phyloP scores from a whole-genome alignment of 2,888 invertebrate genomes.

The Nomada fucata region DNA sequence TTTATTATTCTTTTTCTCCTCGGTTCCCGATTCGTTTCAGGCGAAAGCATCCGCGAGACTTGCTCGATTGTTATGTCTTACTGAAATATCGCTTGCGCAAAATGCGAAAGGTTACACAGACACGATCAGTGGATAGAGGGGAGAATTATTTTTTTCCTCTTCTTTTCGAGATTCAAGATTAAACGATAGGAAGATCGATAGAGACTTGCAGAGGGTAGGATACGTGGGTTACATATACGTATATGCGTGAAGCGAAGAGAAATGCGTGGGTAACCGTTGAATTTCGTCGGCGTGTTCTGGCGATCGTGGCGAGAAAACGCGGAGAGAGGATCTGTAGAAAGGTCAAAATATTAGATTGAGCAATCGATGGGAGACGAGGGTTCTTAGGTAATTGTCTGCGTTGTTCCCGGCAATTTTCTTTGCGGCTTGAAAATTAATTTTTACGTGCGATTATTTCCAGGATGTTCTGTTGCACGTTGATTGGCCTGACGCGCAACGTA shows the following conservation, averaged over 20 bases:
- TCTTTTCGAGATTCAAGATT: slow-evolving; percentile 34
- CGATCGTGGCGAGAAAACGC: neutral
- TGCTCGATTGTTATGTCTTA: slow-evolving; percentile 58
- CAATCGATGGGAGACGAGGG: neutral
- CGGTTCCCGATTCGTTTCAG: slow-evolving; percentile 34
- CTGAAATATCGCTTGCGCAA: slow-evolving; percentile 71
- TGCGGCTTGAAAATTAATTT: neutral
- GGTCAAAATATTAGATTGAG: slow-evolving; percentile 3
- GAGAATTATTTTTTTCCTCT: slow-evolving; percentile 18
- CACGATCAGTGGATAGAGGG: slow-evolving; percentile 42
- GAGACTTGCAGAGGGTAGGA: no score
- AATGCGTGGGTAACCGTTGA: neutral
- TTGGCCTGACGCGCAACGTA: no score
- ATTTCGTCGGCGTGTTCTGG: neutral
- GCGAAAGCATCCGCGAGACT: slow-evolving; percentile 55
- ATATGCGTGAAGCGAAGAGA: no score
- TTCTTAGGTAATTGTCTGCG: neutral
- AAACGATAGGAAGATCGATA: slow-evolving; percentile 14
- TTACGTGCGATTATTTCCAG: no score
- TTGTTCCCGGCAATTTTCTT: neutral
- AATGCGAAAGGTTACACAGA: slow-evolving; percentile 65
- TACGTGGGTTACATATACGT: no score
- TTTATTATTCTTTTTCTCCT: neutral
- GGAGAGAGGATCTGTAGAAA: neutral
- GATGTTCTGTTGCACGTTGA: no score